Conservation (phyloP, 1,140 invertebrate species). For the Drosophila tristis region DNA sequence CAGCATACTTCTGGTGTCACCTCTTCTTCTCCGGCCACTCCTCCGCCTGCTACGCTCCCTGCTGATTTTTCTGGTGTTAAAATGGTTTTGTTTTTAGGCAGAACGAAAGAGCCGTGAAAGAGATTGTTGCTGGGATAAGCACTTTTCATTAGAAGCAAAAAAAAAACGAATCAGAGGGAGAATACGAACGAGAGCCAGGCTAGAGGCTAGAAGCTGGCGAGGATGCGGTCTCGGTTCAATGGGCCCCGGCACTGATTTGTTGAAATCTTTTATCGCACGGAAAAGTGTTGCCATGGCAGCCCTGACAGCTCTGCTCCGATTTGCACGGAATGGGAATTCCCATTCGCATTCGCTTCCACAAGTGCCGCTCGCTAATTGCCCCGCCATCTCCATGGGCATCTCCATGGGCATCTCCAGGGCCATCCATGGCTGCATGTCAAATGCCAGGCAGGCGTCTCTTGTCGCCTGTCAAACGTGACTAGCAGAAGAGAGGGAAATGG, state of each 20-base stretch:
- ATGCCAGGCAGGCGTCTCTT: slow-evolving; percentile 42
- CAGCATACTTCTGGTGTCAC: too few species aligned
- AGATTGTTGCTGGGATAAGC: slow-evolving; percentile 80
- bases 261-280: slow-evolving; percentile 76
- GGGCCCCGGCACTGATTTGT: slow-evolving; percentile 65
- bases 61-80: slow-evolving; percentile 33
- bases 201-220: slow-evolving; percentile 4
- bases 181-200: slow-evolving; percentile 3
- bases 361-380: slow-evolving; percentile 71
- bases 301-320: slow-evolving; percentile 19
- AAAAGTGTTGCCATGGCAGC: slow-evolving; percentile 73
- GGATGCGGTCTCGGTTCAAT: slow-evolving; percentile 44
- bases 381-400: slow-evolving; percentile 29
- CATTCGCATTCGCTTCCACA: slow-evolving; percentile 14
- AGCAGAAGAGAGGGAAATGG: background rate
- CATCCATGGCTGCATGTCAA: slow-evolving; percentile 61
- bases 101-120: slow-evolving; percentile 24
- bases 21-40: too few species aligned
- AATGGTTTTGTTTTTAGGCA: slow-evolving; percentile 67
- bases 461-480: slow-evolving; percentile 64
- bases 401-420: slow-evolving; percentile 17
- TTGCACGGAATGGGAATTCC: background rate
- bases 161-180: slow-evolving; percentile 18
- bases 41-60: slow-evolving; percentile 14
- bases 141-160: slow-evolving; percentile 66